Evolutionary conservation across 2,113 vertebrate species (phyloP).

Genomic region (Prolemur simus): DNA sequence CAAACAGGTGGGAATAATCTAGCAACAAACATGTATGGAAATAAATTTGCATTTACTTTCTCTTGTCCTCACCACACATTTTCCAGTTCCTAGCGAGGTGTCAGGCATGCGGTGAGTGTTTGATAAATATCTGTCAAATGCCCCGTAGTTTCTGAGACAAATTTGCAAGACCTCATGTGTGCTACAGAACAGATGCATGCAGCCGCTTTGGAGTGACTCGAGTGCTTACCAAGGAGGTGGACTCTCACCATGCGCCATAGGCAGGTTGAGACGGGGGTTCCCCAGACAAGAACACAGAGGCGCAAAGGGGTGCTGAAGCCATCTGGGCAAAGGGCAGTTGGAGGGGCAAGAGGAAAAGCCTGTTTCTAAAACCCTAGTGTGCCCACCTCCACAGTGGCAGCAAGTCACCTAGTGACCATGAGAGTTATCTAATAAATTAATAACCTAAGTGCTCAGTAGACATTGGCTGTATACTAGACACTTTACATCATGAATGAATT

Average conservation of each 20-base stretch:
- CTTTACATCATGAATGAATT: background rate
- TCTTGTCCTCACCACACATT: background rate
- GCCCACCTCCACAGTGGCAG: background rate
- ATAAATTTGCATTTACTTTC: accelerated
- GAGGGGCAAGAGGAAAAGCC: background rate
- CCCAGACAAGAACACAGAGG: background rate
- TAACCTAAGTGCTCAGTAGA: background rate
- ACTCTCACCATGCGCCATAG: background rate
- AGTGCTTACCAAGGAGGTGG: background rate
- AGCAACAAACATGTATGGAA: background rate
- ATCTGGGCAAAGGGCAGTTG: background rate
- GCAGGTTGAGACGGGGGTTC: background rate
- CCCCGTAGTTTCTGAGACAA: background rate
- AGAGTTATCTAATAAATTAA: background rate
- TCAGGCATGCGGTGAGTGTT: background rate
- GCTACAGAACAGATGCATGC: background rate
- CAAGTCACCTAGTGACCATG: background rate
- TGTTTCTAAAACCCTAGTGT: background rate
- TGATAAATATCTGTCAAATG: background rate
- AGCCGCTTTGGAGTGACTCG: accelerated
- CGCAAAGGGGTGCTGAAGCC: background rate
- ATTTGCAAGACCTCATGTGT: background rate
- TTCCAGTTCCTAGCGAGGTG: background rate
- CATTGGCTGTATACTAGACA: background rate
- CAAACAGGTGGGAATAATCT: background rate